Percentiles rank a stretch among this genome's conserved stretches.
These are phyloP conservation scores for Cyclophora punctaria DNA, from an alignment of 2,888 invertebrate genomes.

Conservation along the genomic window DNA sequence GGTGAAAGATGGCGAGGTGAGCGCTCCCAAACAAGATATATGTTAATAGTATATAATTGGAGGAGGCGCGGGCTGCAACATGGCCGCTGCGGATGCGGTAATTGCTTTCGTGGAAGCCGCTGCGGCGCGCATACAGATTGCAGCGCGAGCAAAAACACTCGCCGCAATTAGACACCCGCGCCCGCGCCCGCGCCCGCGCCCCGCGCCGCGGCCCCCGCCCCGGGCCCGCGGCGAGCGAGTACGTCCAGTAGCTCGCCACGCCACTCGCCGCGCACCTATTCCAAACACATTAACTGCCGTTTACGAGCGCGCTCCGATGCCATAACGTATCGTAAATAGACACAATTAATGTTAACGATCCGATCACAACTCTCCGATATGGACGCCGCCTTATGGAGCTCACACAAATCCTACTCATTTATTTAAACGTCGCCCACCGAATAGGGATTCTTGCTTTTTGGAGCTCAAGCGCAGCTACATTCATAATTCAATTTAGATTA, in stretches of 20 bases:
- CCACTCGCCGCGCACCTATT: background rate
- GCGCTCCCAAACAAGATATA: no score
- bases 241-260: slow-evolving; percentile 13
- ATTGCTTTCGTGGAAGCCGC: slow-evolving; percentile 65
- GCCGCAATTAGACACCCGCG: slow-evolving; percentile 40
- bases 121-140: slow-evolving; percentile 54
- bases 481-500: no score
- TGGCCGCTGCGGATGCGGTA: slow-evolving; percentile 67
- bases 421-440: no score
- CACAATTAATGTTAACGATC: background rate
- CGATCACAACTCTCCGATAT: background rate
- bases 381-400: no score
- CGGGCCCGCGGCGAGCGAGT: slow-evolving; percentile 12
- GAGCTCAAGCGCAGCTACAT: no score
- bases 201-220: slow-evolving; percentile 4
- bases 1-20: no score
- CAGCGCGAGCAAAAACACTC: slow-evolving; percentile 46
- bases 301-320: no score
- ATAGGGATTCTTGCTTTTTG: no score
- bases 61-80: slow-evolving; percentile 33
- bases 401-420: no score
- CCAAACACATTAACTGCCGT: background rate
- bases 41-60: background rate
- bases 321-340: no score
- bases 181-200: slow-evolving; percentile 4